Evolutionary conservation across 2,797 vertebrate species (phyloP).

Genomic region (Buceros bicornis): DNA sequence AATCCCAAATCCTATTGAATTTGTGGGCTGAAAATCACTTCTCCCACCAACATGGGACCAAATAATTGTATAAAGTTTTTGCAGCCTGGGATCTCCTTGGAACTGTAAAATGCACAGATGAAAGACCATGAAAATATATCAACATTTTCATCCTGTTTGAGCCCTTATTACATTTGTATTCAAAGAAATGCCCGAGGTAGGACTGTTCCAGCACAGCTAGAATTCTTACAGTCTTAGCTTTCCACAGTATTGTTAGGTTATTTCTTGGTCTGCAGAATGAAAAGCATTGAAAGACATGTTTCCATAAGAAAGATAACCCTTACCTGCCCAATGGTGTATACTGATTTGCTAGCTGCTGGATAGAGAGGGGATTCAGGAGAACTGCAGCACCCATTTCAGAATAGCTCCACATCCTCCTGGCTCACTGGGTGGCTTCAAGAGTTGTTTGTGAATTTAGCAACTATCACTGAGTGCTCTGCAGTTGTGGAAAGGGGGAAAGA

Average conservation of each 20-base stretch:
- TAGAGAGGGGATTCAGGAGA: neutral
- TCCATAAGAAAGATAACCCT: neutral
- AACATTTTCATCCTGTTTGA: neutral
- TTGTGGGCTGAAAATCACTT: slow-evolving; percentile 3
- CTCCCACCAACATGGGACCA: neutral
- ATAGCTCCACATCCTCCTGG: neutral
- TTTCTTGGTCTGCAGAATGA: neutral
- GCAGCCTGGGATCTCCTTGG: neutral
- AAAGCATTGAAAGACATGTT: neutral
- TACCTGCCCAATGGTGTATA: neutral
- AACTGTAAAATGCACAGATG: neutral
- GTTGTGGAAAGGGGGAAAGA: neutral
- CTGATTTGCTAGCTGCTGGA: neutral
- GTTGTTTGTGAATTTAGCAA: neutral
- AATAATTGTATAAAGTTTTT: neutral
- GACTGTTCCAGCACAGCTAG: neutral
- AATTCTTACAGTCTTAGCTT: neutral
- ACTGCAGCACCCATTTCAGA: neutral
- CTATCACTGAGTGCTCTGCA: neutral
- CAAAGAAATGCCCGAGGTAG: neutral
- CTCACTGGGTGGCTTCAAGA: neutral
- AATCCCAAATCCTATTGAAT: neutral
- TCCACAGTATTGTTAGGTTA: neutral
- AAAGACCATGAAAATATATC: neutral
- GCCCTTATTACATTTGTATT: neutral